These are phyloP conservation scores for Esperia sulphurella DNA, from an alignment of 2,888 invertebrate species.

Conservation along the genomic window DNA sequence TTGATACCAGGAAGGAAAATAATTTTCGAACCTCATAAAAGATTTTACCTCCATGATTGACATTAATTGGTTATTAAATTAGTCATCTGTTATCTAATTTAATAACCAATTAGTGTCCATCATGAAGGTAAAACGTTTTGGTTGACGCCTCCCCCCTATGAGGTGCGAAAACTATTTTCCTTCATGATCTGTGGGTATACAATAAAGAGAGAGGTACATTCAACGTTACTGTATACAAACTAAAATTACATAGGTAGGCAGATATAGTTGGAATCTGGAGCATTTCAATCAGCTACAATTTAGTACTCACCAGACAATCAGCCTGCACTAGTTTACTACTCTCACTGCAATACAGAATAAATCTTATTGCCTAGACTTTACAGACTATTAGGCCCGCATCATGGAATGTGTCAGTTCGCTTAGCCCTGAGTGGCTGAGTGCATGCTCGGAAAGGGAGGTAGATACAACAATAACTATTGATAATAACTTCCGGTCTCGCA, in stretches of 20 bases:
- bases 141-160: no score
- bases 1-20: no score
- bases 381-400: neutral
- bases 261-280: slow-evolving; percentile 45
- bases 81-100: no score
- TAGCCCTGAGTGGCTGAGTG: neutral
- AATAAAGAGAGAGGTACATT: no score
- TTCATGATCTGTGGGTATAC: no score
- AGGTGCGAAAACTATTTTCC: no score
- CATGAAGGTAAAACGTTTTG: no score
- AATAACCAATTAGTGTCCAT: no score
- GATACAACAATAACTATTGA: neutral
- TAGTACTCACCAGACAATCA: slow-evolving; percentile 25
- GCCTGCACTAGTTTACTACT: neutral
- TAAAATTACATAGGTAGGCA: slow-evolving; percentile 8
- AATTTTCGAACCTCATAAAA: no score
- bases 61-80: no score
- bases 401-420: neutral
- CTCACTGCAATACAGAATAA: neutral
- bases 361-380: neutral
- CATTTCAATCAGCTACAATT: slow-evolving; percentile 58
- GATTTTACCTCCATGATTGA: no score
- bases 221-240: no score
- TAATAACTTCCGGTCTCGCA: neutral
- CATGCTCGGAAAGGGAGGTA: neutral